Evolutionary conservation across 2,113 vertebrate species (phyloP), one percentile per base, ranked within the genome.

Genomic region (Calidris pygmaea): DNA sequence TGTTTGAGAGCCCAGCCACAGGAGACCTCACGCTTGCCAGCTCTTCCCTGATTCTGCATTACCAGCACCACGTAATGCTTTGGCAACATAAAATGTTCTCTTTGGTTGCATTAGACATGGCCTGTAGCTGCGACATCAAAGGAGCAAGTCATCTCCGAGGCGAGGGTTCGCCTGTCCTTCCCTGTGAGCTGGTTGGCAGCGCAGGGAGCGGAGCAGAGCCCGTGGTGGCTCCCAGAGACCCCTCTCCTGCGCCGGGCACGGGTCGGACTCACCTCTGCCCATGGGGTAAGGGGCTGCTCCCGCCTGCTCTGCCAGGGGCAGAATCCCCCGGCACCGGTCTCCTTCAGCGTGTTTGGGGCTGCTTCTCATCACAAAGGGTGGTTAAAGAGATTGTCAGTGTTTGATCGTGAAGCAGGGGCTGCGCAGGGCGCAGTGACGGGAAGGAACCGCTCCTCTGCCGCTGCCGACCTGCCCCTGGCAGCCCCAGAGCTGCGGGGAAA

Each of bases 211-310:
- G 47, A 59, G 82, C 15, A 30, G 60, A 72, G 21, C 70, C 18
- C 9, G 3, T 3, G 3, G 43, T 16, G 53, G 24, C 41, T 71
- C 41, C 0, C 2, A 87, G 39, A 16, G 34, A 4, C 37, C 53
- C 48, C 30, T 14, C 21, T 68, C 67, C 67, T 43, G 34, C 7
- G 1, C 27, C 22, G 59, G 17, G 47, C 62, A 10, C 53, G 34
- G 52, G 22, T 19, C 15, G 24, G 48, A 41, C 30, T 45, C 78
- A 3, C 39, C 55, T 76, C 22, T 3, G 35, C 48, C 41, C 30
- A 32, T 30, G 0, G 27, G 9, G 0, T 26, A 4, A 14, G 39
- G 2, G 14, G 41, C 24, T 18, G 24, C 7, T 35, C 65, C 9
- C 3, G 10, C 26, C 26, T 26, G 65, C 74, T 55, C 47, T 34